Conservation (phyloP, 2,113 vertebrate genomes). For the Narcine bancroftii region DNA sequence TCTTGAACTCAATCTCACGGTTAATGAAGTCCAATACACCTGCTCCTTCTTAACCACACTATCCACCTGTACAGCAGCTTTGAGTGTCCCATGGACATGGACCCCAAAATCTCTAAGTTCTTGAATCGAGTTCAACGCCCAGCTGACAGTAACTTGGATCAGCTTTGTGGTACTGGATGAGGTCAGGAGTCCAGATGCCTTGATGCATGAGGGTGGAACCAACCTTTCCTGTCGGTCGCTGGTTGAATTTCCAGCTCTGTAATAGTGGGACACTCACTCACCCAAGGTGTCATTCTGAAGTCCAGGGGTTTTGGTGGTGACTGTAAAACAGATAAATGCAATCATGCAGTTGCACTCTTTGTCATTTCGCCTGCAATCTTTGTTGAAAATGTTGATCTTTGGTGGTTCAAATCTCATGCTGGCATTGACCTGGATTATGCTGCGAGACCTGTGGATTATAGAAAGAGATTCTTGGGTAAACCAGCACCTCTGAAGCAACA, state of each 20-base stretch:
- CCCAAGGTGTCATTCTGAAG: constrained; percentile 65
- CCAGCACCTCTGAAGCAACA: background rate
- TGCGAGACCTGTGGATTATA: constrained; percentile 67
- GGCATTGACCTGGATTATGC: constrained; percentile 72
- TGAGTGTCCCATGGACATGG: no score
- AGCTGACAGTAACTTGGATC: no score
- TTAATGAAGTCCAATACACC: no score
- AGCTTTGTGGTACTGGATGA: background rate
- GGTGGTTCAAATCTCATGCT: constrained; percentile 75
- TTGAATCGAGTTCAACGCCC: no score
- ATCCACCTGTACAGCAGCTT: no score
- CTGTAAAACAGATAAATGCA: constrained; percentile 77
- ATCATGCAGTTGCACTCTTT: constrained; percentile 88
- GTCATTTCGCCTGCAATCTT: constrained; percentile 77
- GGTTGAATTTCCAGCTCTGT: no score
- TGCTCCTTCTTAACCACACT: no score
- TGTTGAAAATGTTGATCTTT: constrained; percentile 93
- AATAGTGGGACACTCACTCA: constrained; percentile 43
- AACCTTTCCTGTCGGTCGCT: background rate
- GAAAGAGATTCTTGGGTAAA: rapidly evolving
- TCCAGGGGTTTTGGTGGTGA: constrained; percentile 68
- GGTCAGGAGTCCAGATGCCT: background rate
- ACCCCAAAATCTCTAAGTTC: no score
- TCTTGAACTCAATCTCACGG: no score
- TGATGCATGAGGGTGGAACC: background rate